phyloP scores from a whole-genome alignment of 2,113 vertebrate species.

The Miniopterus natalensis region DNA sequence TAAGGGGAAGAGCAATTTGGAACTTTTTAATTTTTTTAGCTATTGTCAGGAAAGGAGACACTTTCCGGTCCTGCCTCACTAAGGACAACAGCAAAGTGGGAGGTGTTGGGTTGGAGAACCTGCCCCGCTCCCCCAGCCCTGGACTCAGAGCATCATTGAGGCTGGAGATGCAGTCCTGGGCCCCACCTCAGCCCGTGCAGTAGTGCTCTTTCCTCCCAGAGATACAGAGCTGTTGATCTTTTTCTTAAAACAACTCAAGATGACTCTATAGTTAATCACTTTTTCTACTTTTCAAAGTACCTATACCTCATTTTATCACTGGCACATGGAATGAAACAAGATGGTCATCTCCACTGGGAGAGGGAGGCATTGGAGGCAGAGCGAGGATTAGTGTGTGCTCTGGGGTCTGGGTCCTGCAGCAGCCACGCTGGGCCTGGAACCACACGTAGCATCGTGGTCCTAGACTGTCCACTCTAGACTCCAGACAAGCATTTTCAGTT shows the following conservation, averaged over 20 bases:
- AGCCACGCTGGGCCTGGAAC: accelerated
- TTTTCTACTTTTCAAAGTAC: neutral
- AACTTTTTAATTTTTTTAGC: neutral
- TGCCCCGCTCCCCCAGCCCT: too few relatives aligned
- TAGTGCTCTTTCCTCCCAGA: neutral
- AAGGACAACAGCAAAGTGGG: neutral
- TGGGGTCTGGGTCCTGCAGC: neutral
- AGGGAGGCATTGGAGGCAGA: accelerated
- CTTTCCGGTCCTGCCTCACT: neutral
- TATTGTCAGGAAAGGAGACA: neutral
- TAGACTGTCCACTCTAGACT: neutral
- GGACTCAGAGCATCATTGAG: neutral
- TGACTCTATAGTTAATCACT: neutral
- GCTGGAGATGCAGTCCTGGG: neutral
- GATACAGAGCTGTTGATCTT: neutral
- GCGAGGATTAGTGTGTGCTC: neutral
- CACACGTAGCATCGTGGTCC: accelerated
- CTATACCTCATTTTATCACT: neutral
- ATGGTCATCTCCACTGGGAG: neutral
- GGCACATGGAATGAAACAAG: neutral
- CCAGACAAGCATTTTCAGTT: accelerated
- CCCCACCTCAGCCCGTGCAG: neutral
- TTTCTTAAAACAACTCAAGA: neutral
- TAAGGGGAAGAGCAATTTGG: neutral
- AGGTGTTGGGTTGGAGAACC: neutral